These are phyloP conservation scores for Delia radicum DNA, from an alignment of 1,140 invertebrate genomes.

Conservation along the genomic window DNA sequence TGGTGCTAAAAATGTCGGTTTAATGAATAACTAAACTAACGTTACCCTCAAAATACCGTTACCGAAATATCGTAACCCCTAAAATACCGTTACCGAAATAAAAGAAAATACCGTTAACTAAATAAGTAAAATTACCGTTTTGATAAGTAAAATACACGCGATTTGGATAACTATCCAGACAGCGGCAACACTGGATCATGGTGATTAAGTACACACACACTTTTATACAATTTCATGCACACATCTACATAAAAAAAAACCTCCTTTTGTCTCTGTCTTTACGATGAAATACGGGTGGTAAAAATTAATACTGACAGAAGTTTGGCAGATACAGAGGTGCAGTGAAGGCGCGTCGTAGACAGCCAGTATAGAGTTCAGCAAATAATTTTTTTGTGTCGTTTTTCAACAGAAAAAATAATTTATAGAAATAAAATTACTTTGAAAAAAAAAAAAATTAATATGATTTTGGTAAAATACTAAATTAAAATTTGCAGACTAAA, in stretches of 20 bases:
- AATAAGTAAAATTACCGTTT: no score
- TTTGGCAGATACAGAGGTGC: background rate
- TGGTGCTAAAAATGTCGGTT: no score
- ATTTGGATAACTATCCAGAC: no score
- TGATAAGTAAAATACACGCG: no score
- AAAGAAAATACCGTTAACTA: no score
- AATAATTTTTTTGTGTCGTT: background rate
- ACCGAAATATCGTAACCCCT: no score
- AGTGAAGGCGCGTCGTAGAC: conserved; percentile 11
- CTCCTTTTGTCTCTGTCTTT: background rate
- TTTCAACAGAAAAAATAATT: background rate
- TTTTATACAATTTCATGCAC: background rate
- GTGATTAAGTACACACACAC: background rate
- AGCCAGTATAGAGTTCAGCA: background rate
- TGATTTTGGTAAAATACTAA: background rate
- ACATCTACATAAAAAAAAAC: background rate
- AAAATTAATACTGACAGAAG: background rate
- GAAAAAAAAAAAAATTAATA: background rate
- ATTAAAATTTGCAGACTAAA: background rate
- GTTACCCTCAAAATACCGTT: no score
- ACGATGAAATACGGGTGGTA: background rate
- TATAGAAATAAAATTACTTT: background rate
- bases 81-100: no score
- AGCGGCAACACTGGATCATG: background rate
- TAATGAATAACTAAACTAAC: no score